Base-by-base conservation (phyloP, 2,888 invertebrate genomes). In the Sphinx pinastri region DNA sequence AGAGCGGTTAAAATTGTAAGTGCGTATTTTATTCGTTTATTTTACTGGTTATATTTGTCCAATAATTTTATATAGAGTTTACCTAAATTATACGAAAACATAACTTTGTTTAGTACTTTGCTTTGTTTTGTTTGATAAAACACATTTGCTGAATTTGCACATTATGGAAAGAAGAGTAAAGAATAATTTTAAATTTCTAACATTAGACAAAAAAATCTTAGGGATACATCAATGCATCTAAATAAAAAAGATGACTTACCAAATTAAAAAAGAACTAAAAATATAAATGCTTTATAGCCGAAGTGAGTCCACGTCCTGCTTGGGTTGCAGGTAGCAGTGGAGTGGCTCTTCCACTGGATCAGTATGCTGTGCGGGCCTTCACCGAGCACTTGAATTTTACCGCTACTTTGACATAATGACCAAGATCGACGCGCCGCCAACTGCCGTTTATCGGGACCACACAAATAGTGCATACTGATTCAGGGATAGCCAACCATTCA, bases 371-470 rank as follows among this genome's bases (percentile, higher is more conserved):
- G 77, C 81, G 80, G 79, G 84, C 87, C 88, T 87, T 88, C 88
- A 87, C 87, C 88, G 84, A 82, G 85, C 88, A 86, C 91, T 89
- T 89, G 85, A 80, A 78, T 85, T 49, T 80, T 91, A 91, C 93
- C 90, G 92, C 87, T 93, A 91, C 79, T 75, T 83, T 83, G 87
- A 83, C 87, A 86, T 85, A 83, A 86, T 86, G 83, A 86, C 86
- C 87, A 86, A 85, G 83, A 87, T 86, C 78, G 51, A 54, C 8
- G 38, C 25, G 67, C 67, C 19, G 67, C 59, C 51, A 70, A 67
- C 69, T 38, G 49, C 49, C 52, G 58, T 59, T 67, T 59, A 70
- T 49, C 58, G 45, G 52, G 52, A 54, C 59, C 19, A 45, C 59
- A 45, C 54, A 54, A 54, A 60, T 19, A 57, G 59, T 58, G 52